These are phyloP conservation scores for Phenganax stokvisi DNA, from an alignment of 92 coral and sea anemone species.

Conservation along the genomic window DNA sequence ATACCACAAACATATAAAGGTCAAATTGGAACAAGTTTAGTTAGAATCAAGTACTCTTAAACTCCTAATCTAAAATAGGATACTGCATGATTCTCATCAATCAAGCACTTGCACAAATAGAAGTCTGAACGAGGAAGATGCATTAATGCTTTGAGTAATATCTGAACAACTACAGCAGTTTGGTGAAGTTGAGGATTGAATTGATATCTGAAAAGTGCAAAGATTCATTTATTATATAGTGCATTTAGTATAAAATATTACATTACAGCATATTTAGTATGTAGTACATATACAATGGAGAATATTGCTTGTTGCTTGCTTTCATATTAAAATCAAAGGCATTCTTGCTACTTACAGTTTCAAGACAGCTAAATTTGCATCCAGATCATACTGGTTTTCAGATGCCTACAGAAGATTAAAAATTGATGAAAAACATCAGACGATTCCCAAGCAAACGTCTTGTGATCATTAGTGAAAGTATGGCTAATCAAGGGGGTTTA, in stretches of 20 bases:
- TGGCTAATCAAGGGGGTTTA: no score
- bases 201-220: slow-evolving; percentile 60
- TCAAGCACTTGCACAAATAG: slow-evolving; percentile 82
- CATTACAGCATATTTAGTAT: no score
- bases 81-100: slow-evolving; percentile 85
- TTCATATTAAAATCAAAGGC: background rate
- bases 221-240: background rate
- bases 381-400: slow-evolving; percentile 84
- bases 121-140: slow-evolving; percentile 93
- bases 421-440: no score
- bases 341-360: slow-evolving; percentile 68
- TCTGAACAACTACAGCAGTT: slow-evolving; percentile 77
- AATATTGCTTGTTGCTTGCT: background rate
- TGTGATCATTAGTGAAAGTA: no score
- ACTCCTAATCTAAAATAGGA: slow-evolving; percentile 48
- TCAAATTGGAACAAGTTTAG: no score
- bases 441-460: no score
- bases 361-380: slow-evolving; percentile 86
- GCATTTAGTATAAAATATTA: background rate
- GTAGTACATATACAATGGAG: background rate
- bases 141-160: slow-evolving; percentile 90
- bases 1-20: no score
- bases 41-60: background rate
- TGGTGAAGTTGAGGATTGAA: slow-evolving; percentile 90
- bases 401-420: slow-evolving; percentile 48